Base-by-base conservation (phyloP, 2,888 invertebrate species). In the Leptogaster cylindrica region DNA sequence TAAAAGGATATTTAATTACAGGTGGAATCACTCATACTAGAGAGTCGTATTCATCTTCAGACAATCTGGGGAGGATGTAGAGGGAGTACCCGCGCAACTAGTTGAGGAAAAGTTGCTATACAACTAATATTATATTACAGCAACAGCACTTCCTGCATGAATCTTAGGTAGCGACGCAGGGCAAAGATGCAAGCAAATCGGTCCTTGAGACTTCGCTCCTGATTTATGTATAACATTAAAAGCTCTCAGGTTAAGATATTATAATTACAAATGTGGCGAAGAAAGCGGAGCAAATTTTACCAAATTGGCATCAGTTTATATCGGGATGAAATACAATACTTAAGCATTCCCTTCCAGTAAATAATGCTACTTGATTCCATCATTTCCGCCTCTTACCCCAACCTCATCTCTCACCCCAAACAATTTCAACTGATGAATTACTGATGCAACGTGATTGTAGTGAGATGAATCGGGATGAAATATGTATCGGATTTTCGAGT, bases 1-100 rank as follows among this genome's bases (percentile, higher is more conserved):
- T 61, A 61, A 61, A 41, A 61, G 44, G 61, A 61, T 61, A 61
- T 61, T 61, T 61, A 61, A 61, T 61, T 61, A 61, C 61, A 61
- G 27, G 44, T 27, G 44, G 61, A 61, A 61, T 61, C 61, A 61
- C 61, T 61, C 61, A 61, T 27, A 44, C 44, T 44, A 44, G 44
- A 27, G 28, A 61, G 44, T 61, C 61, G 61, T 28, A 44, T 44
- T 6, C 12, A 12, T 44, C 36, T 61, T 58, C 25, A 8, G 8
- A 14, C 36, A 36, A 41, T n/a, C 16, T 52, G 5, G 25, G 44
- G 33, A 14, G n/a, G 33, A 44, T 61, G 41, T 27, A 27, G 28
- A 44, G 61, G 36, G 44, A 44, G 41, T 28, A 27, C 25, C 16
- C 31, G 61, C 27, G 28, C 27, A 44, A 44, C 61, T 27, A 12